Evolutionary conservation across 2,113 vertebrate species (phyloP), one percentile per base, ranked within the genome.

Genomic region (Gambusia affinis): DNA sequence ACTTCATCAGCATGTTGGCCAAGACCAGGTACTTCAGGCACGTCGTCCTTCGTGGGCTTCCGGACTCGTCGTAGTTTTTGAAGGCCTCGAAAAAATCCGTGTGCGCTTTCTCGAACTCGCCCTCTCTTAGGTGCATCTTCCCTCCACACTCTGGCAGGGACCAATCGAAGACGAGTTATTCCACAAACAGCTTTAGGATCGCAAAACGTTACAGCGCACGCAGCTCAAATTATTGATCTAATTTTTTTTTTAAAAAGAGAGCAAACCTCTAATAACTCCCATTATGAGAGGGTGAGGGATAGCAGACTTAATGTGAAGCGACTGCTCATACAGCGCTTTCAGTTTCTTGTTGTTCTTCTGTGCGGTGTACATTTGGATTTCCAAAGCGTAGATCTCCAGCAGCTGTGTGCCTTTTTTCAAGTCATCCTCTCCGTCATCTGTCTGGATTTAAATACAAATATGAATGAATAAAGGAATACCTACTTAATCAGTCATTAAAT

Each of bases 311-410:
- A 99, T 99, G 91, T 99, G 98, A 91, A 99, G 96, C 6, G 98
- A 99, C 89, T 99, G 98, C 90, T 99, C 98, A 83, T 99, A 99
- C 68, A 99, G 94, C 68, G 98, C 98, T 95, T 99, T 99, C 77
- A 99, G 94, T 87, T 99, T 99, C 94, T 99, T 99, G 95, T 99
- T 99, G 94, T 99, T 99, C 94, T 99, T 99, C 93, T 99, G 98
- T 87, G 98, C 97, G 0, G 98, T 99, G 87, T 99, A 99, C 98
- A 99, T 99, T 84, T 99, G 98, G 92, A 99, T 99, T 94, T 99
- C 98, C 91, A 99, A 93, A 89, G 98, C 98, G 79, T 99, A 99
- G 87, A 99, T 99, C 95, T 99, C 98, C 95, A 99, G 86, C 86
- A 99, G 94, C 79, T 99, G 98, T 44, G 98, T 99, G 84, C 98